A percentile compares a stretch with the other conserved stretches of the same genome.
phyloP scores from a whole-genome alignment of 2,113 vertebrate genomes.

The Cinclus cinclus region DNA sequence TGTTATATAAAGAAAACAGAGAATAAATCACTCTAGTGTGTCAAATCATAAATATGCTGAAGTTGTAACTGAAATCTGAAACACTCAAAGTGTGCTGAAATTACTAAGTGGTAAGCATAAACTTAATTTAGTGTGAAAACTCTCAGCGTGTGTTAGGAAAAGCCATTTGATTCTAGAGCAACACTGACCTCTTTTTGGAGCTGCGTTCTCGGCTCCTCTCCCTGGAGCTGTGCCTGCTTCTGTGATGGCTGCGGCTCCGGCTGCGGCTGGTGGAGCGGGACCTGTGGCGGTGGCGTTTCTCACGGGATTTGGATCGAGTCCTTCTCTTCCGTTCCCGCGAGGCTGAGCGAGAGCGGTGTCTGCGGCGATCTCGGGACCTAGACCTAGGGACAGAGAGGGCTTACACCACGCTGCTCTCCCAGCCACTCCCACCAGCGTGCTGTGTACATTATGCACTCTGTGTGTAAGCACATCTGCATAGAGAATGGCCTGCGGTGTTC shows the following conservation, averaged over 20 bases:
- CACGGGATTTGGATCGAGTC: conserved; percentile 81
- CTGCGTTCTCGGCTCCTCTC: conserved; percentile 80
- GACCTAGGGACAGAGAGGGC: conserved; percentile 63
- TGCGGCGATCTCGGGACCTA: conserved; percentile 78
- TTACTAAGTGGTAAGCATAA: background rate
- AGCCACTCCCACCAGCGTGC: background rate
- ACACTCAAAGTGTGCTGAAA: background rate
- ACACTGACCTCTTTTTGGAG: conserved; percentile 76
- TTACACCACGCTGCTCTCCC: background rate
- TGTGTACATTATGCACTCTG: background rate
- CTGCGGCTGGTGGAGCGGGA: conserved; percentile 79
- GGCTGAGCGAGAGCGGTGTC: conserved; percentile 79
- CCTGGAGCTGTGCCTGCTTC: conserved; percentile 80
- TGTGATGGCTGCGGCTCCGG: conserved; percentile 80
- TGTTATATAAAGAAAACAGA: background rate
- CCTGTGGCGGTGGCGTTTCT: conserved; percentile 78
- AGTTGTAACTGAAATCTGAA: background rate
- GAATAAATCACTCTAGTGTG: background rate
- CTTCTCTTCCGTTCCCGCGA: conserved; percentile 80
- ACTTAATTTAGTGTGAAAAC: background rate
- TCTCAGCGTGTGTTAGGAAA: background rate
- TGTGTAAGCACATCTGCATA: background rate
- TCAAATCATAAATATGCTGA: background rate
- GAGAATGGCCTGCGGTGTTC: background rate
- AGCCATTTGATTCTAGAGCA: background rate